phyloP scores from a whole-genome alignment of 1,140 invertebrate species.

The Formica exsecta region DNA sequence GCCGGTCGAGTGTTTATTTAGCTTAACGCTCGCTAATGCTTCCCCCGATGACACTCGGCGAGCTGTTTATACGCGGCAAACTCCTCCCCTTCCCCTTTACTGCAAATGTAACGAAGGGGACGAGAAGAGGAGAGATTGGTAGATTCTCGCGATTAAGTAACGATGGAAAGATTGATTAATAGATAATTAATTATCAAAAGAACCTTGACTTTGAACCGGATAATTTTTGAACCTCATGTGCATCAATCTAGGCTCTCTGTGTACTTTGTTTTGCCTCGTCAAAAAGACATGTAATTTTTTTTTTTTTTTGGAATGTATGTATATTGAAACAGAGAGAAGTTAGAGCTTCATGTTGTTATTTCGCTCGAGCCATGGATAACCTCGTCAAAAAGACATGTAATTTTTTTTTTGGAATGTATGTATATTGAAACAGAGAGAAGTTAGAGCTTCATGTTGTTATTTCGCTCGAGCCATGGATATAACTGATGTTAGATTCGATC shows the following conservation, averaged over 20 bases:
- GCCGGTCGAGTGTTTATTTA: constrained; percentile 77
- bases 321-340: neutral
- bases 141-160: neutral
- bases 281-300: neutral
- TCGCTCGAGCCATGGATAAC: no score
- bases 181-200: neutral
- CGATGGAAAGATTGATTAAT: neutral
- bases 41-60: constrained; percentile 68
- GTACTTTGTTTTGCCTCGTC: neutral
- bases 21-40: constrained; percentile 79
- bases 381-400: neutral
- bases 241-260: neutral
- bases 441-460: neutral
- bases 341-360: neutral
- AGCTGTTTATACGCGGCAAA: constrained; percentile 75
- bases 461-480: neutral
- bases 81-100: constrained; percentile 2
- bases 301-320: no score
- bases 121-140: neutral
- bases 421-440: neutral
- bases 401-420: neutral
- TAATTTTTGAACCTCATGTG: neutral
- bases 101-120: neutral
- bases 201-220: neutral
- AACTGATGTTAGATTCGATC: neutral